Percentiles rank a stretch among this genome's conserved stretches.
Evolutionary conservation across 2,797 vertebrate species (phyloP).

Genomic region (Brachymystax lenok): DNA sequence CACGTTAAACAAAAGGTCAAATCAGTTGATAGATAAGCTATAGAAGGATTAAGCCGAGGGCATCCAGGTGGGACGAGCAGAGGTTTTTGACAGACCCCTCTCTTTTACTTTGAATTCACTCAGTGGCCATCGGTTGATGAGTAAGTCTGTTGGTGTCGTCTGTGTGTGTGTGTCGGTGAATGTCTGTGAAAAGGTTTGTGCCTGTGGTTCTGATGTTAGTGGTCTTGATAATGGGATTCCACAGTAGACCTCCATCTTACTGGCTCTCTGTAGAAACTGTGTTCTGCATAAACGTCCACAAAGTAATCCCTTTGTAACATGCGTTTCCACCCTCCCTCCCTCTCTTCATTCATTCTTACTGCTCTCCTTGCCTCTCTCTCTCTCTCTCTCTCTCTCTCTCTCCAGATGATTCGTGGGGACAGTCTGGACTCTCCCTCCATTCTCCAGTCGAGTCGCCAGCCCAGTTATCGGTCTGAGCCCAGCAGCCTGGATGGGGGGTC

Average conservation of each 20-base stretch:
- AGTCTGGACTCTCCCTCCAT: constrained; percentile 90
- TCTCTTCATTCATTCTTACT: no score
- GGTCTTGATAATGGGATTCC: constrained; percentile 65
- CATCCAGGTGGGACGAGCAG: background rate
- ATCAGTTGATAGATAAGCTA: background rate
- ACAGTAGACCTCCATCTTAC: background rate
- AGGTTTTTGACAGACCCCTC: background rate
- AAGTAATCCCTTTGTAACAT: background rate
- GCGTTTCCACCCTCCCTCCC: background rate
- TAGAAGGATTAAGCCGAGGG: background rate
- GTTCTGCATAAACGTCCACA: no score
- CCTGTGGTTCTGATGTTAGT: constrained; percentile 8
- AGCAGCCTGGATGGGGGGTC: constrained; percentile 85
- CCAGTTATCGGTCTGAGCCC: constrained; percentile 93
- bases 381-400: constrained; percentile 5
- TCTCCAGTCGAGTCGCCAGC: constrained; percentile 83
- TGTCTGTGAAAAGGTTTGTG: constrained; percentile 61
- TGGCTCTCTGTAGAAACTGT: background rate
- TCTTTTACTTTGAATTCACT: constrained; percentile 62
- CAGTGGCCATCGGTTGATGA: constrained; percentile 78
- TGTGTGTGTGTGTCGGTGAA: constrained; percentile 31
- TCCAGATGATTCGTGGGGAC: constrained; percentile 90
- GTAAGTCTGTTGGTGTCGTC: constrained; percentile 73
- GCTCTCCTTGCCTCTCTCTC: constrained; percentile 23
- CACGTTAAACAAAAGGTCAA: background rate